Percentiles rank a stretch among this genome's conserved stretches.
These are phyloP conservation scores for Morpho helenor DNA, from an alignment of 2,888 invertebrate genomes.

Conservation along the genomic window DNA sequence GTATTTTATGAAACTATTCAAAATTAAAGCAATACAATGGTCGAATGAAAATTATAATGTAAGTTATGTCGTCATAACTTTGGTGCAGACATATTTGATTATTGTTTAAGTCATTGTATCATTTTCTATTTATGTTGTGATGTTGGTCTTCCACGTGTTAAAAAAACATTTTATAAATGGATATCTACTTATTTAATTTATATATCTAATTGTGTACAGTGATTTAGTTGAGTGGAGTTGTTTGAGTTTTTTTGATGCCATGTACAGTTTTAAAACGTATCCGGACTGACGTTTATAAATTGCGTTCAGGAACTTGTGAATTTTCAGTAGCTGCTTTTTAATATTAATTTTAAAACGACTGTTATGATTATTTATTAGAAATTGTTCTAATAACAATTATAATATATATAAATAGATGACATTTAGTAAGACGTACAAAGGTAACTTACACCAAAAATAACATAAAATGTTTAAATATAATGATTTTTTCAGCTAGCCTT, in stretches of 20 bases:
- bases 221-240: slow-evolving; percentile 45
- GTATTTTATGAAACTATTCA: slow-evolving; percentile 9
- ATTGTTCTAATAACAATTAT: too few relatives aligned
- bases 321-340: neutral
- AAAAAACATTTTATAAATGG: slow-evolving; percentile 42
- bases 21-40: slow-evolving; percentile 22
- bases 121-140: slow-evolving; percentile 76
- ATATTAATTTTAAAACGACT: too few relatives aligned
- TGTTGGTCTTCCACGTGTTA: slow-evolving; percentile 74
- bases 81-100: slow-evolving; percentile 55
- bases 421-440: too few relatives aligned
- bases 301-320: neutral
- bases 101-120: slow-evolving; percentile 52
- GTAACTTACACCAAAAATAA: too few relatives aligned
- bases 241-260: slow-evolving; percentile 43
- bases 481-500: too few relatives aligned
- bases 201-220: slow-evolving; percentile 46
- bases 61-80: slow-evolving; percentile 24
- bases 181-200: slow-evolving; percentile 63
- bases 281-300: neutral
- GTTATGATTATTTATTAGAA: too few relatives aligned
- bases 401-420: too few relatives aligned
- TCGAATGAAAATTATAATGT: slow-evolving; percentile 8
- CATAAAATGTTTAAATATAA: too few relatives aligned
- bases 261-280: slow-evolving; percentile 33